A percentile compares a stretch with the other conserved stretches of the same genome.
Conservation (phyloP, 2,113 vertebrate species). For the Nematolebias whitei region DNA sequence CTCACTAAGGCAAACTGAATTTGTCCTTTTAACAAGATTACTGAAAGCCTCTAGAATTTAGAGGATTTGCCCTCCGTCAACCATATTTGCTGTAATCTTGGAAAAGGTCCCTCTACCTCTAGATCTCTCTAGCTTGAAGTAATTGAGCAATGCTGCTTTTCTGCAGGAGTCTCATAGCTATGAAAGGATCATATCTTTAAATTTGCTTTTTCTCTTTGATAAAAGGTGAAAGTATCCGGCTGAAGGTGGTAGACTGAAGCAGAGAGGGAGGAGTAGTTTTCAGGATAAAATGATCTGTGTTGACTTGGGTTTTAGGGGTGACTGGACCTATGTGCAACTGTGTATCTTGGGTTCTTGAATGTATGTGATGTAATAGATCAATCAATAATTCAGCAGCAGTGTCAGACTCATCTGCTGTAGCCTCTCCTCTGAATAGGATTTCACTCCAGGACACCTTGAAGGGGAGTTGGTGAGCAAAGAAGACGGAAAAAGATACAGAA, state of each 20-base stretch:
- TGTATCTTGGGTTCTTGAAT: constrained; percentile 35
- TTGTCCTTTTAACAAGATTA: constrained; percentile 11
- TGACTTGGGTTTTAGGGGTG: not conserved
- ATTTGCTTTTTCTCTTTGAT: constrained; percentile 24
- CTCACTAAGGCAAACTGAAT: constrained; percentile 10
- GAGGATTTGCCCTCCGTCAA: constrained; percentile 28
- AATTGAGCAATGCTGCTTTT: constrained; percentile 58
- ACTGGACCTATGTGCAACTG: constrained; percentile 24
- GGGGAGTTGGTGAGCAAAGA: constrained; percentile 19
- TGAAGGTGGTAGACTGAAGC: constrained; percentile 16
- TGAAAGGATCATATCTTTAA: constrained; percentile 48
- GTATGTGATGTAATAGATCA: constrained; percentile 61
- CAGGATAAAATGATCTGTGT: not conserved
- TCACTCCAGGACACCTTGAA: constrained; percentile 60
- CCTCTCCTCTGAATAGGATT: constrained; percentile 55
- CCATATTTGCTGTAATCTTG: constrained; percentile 49
- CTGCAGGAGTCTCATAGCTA: constrained; percentile 41
- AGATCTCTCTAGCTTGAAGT: constrained; percentile 40
- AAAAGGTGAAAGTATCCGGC: not conserved
- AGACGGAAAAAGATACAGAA: constrained; percentile 18
- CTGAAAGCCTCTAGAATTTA: constrained; percentile 8
- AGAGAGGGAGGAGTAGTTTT: constrained; percentile 6
- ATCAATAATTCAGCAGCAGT: constrained; percentile 75
- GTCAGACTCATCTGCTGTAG: constrained; percentile 48
- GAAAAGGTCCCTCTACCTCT: constrained; percentile 24